Conservation (phyloP, 2,888 invertebrate species). For the Acrobeloides nanus region DNA sequence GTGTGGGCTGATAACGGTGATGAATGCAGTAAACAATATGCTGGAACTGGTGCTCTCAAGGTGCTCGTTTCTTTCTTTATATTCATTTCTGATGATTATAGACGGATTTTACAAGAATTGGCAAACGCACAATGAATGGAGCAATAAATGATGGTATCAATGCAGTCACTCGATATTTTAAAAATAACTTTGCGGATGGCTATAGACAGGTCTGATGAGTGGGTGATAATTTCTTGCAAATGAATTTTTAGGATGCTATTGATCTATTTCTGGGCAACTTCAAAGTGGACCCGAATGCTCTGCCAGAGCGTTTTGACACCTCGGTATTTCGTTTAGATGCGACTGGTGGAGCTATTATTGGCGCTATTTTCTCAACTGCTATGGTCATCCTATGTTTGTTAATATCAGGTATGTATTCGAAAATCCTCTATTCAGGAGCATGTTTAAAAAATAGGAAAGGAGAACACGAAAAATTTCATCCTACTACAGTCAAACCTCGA, state of each 20-base stretch:
- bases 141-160: slow-evolving; percentile 80
- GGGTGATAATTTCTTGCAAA: slow-evolving; percentile 7
- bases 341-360: slow-evolving; percentile 38
- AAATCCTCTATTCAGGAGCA: no score
- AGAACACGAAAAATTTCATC: no score
- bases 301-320: slow-evolving; percentile 39
- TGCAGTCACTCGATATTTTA: slow-evolving; percentile 82
- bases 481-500: no score
- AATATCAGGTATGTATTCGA: slow-evolving; percentile 35
- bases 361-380: slow-evolving; percentile 42
- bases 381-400: slow-evolving; percentile 50
- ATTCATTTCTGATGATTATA: slow-evolving; percentile 14
- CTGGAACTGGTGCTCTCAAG: slow-evolving; percentile 94
- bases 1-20: slow-evolving; percentile 99
- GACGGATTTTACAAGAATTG: slow-evolving; percentile 57
- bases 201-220: slow-evolving; percentile 39
- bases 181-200: slow-evolving; percentile 97
- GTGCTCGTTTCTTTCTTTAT: slow-evolving; percentile 55
- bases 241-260: slow-evolving; percentile 70
- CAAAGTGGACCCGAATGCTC: slow-evolving; percentile 65
- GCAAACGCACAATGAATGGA: slow-evolving; percentile 80
- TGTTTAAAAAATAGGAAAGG: no score
- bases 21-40: slow-evolving; percentile 83
- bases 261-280: slow-evolving; percentile 86
- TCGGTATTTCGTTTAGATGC: slow-evolving; percentile 38